These are phyloP conservation scores for Dasypolia templi DNA, from an alignment of 2,888 invertebrate species.

Conservation along the genomic window DNA sequence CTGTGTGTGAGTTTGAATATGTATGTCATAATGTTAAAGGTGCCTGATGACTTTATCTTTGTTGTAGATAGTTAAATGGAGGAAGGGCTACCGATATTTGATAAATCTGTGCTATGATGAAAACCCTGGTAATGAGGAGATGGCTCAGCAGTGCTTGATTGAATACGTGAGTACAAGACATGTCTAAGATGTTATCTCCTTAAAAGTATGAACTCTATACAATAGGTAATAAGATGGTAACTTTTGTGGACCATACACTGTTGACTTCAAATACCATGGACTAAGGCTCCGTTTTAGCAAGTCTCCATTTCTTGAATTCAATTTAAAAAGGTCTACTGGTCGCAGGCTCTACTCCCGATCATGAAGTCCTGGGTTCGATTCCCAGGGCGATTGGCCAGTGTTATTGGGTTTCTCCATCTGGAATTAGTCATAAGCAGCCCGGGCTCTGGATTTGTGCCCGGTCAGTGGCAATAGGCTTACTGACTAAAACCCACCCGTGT, in stretches of 20 bases:
- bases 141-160: slow-evolving; percentile 72
- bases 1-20: neutral
- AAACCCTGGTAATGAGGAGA: slow-evolving; percentile 66
- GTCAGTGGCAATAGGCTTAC: neutral
- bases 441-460: neutral
- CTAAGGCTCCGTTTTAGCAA: neutral
- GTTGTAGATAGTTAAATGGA: slow-evolving; percentile 80
- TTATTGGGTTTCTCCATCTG: neutral
- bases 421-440: neutral
- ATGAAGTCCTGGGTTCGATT: neutral
- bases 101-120: slow-evolving; percentile 72
- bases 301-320: neutral
- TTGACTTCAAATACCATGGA: neutral
- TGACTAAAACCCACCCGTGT: too few relatives aligned
- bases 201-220: neutral
- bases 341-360: too few relatives aligned
- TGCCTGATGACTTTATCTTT: neutral
- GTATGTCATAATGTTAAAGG: too few relatives aligned
- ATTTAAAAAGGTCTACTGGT: neutral
- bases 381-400: too few relatives aligned
- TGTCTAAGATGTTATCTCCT: neutral
- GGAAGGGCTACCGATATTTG: slow-evolving; percentile 78
- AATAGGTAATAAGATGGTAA: neutral
- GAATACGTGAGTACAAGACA: slow-evolving; percentile 74
- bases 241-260: neutral